Evolutionary conservation across 2,113 vertebrate genomes (phyloP), one percentile per base, ranked within the genome.

Genomic region (Hippocampus mohnikei): DNA sequence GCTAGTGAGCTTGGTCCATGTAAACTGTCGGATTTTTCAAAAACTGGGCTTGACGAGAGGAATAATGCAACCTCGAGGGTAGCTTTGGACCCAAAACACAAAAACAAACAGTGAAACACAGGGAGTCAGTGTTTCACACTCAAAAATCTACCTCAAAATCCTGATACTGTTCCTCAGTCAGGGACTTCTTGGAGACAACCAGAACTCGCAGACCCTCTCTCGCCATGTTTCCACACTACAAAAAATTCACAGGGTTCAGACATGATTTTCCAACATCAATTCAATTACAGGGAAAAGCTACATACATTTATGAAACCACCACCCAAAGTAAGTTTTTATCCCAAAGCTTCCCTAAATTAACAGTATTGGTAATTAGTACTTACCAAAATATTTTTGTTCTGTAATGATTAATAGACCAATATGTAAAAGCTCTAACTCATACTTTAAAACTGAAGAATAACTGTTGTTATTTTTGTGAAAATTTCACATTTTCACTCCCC

Each of bases 211-310:
- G 90, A 23, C 97, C 97, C 84, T 98, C 97, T 61, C 97, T 93
- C 16, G 97, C 97, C 97, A 98, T 98, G 89, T 98, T 98, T 15
- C 97, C 97, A 59, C 97, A 98, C 97, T 98, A 89, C 8, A 78
- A 79, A 67, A 42, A 74, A 2, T 52, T 9, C 65, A 73, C 71
- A 82, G 63, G 56, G 27, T 71, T 77, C 16, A 81, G 16, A 60
- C 15, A 60, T 8, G 16, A 16, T 60, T 33, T 60, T 9, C 58
- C 58, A 33, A 37, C 8, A 3, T 60, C 27, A 33, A 33, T 60
- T 60, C 58, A 33, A 60, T 16, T 18, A 60, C 13, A 33, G 15
- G 18, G 15, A 50, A 48, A 12, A 13, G 12, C 12, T 3, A 13
- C 15, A 48, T 7, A 23, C n/a, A 58, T 58, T 27, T 1, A 58